Conservation (phyloP, 2,888 invertebrate genomes). For the Torymus tubicola region DNA sequence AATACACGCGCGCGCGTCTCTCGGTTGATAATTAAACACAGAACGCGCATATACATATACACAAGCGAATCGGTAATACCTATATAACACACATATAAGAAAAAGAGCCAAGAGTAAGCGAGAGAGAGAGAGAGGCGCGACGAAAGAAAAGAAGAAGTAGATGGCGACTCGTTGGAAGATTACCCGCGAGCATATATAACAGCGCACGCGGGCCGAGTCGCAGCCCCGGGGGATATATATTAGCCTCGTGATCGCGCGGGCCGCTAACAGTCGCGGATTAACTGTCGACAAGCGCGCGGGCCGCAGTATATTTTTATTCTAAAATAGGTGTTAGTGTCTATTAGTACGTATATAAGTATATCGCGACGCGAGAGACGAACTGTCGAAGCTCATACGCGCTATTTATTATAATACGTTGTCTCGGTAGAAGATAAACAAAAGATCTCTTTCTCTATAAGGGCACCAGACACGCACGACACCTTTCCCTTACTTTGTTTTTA, state of each 20-base stretch:
- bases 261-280: conserved; percentile 41
- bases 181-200: conserved; percentile 6
- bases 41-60: too few species aligned
- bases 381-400: background rate
- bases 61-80: conserved; percentile 10
- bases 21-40: too few species aligned
- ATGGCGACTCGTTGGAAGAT: conserved; percentile 50
- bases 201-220: background rate
- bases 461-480: background rate
- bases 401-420: too few species aligned
- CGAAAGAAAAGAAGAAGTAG: conserved; percentile 28
- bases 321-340: background rate
- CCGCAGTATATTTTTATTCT: conserved; percentile 4
- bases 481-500: background rate
- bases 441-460: too few species aligned
- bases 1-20: too few species aligned
- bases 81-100: conserved; percentile 3
- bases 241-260: conserved; percentile 40
- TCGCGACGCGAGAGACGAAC: background rate
- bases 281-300: background rate
- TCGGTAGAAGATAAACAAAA: too few species aligned
- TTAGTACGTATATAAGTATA: background rate
- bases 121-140: background rate
- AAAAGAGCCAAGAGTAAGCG: background rate
- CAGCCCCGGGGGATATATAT: conserved; percentile 26